Conservation (phyloP, 2,113 vertebrate species). For the Globicephala melas region DNA sequence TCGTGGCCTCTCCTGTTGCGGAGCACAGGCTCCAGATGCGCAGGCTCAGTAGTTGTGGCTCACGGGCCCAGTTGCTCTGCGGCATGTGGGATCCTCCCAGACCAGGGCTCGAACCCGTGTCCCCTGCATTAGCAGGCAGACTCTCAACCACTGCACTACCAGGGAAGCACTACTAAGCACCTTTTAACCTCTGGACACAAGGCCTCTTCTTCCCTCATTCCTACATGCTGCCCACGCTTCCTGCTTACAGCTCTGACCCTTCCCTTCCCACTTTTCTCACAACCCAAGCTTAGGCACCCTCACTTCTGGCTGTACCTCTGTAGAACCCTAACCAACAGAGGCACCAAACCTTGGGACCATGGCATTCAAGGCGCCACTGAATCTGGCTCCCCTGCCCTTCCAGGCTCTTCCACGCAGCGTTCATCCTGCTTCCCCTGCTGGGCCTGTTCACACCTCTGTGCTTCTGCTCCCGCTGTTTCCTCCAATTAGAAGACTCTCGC, state of each 20-base stretch:
- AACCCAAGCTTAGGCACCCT: background rate
- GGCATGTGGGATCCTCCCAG: no score
- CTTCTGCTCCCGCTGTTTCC: background rate
- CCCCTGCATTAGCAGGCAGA: no score
- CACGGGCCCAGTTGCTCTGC: no score
- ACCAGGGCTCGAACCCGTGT: no score
- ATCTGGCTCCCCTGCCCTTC: background rate
- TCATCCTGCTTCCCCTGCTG: background rate
- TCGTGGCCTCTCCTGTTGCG: no score
- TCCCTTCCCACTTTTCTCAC: background rate
- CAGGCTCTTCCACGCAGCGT: background rate
- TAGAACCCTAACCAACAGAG: background rate
- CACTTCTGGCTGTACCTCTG: no score
- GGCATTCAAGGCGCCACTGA: background rate
- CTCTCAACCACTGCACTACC: no score
- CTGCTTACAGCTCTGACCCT: background rate
- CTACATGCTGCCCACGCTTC: rapidly evolving
- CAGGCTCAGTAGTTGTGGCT: no score
- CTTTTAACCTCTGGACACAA: background rate
- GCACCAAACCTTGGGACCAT: rapidly evolving
- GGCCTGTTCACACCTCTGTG: background rate
- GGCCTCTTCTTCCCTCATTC: background rate
- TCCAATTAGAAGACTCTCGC: background rate
- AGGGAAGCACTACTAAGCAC: background rate
- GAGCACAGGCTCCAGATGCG: no score